Conservation (phyloP, 2,113 vertebrate genomes). For the Calyptomena viridis region DNA sequence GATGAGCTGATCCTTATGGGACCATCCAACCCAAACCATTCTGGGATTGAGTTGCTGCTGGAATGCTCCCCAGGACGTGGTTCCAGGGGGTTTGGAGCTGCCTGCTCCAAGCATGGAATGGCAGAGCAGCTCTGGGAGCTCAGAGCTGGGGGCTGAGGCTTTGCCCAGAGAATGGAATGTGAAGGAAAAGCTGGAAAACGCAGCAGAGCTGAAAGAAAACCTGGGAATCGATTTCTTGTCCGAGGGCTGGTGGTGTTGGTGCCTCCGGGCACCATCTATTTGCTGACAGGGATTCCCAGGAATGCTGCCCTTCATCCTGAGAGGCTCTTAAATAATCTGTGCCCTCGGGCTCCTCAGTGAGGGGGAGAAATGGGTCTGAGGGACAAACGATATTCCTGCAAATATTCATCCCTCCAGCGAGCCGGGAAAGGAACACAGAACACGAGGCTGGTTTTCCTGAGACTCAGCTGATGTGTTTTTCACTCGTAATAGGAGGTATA, state of each 20-base stretch:
- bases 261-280: not conserved
- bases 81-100: not conserved
- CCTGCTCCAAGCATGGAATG: fast-evolving
- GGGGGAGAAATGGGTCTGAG: not conserved
- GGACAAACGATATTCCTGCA: not conserved
- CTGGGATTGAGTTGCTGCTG: not conserved
- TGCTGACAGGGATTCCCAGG: not conserved
- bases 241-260: not conserved
- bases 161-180: not conserved
- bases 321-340: not conserved
- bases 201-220: not conserved
- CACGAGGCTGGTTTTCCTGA: not conserved
- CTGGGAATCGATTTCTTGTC: not conserved
- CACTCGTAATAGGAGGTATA: not conserved
- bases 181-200: fast-evolving
- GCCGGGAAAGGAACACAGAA: not conserved
- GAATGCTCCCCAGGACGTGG: not conserved
- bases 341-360: not conserved
- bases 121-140: not conserved
- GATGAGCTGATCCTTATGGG: fast-evolving
- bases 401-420: not conserved
- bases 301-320: not conserved
- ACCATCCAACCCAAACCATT: not conserved
- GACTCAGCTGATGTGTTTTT: not conserved
- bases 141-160: not conserved